These are phyloP conservation scores for Cephalopterus ornatus DNA, from an alignment of 2,113 vertebrate species.

Conservation along the genomic window DNA sequence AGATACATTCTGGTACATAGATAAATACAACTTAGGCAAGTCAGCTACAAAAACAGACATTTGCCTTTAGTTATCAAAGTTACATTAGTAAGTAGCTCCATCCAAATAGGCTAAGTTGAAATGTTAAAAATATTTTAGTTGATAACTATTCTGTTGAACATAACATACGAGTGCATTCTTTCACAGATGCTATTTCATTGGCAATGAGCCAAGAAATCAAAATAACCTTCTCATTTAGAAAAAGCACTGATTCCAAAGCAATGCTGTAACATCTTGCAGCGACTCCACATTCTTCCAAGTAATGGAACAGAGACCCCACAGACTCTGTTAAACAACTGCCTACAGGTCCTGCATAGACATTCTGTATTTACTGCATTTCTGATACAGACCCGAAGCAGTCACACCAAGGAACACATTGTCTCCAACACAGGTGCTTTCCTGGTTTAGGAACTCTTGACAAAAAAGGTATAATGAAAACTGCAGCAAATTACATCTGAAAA, in stretches of 20 bases:
- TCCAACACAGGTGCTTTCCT: not conserved
- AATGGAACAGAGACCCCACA: not conserved
- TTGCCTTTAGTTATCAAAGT: not conserved
- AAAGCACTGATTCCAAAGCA: not conserved
- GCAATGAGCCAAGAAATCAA: not conserved
- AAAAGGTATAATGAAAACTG: not conserved
- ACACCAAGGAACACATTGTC: not conserved
- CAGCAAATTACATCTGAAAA: not conserved
- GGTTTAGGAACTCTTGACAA: not conserved
- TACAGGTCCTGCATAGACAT: not conserved
- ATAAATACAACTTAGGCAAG: not conserved
- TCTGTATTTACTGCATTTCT: not conserved
- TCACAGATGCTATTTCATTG: not conserved
- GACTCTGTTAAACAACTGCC: not conserved
- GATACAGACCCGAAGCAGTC: accelerated
- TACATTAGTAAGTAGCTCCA: not conserved
- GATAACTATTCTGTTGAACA: not conserved
- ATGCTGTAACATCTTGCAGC: not conserved
- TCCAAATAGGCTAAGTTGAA: not conserved
- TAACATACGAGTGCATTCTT: not conserved
- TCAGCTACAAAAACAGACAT: not conserved
- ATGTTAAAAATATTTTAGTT: not conserved
- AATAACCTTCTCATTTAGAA: not conserved
- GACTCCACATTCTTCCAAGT: not conserved
- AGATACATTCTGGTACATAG: not conserved